Percentiles rank a stretch among this genome's conserved stretches.
Evolutionary conservation across 1,140 invertebrate species (phyloP).

Genomic region (Daktulosphaira vitifoliae): DNA sequence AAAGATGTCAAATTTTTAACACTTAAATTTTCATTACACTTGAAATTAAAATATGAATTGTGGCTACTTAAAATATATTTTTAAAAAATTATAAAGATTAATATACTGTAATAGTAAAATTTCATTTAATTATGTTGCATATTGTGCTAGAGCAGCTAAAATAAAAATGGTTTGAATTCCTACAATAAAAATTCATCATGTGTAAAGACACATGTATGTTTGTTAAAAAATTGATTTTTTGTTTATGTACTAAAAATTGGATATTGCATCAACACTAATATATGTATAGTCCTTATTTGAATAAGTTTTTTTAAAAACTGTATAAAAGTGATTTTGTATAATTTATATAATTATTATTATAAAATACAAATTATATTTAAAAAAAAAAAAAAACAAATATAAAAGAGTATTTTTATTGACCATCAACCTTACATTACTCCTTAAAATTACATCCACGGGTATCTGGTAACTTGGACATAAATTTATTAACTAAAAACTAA

Average conservation of each 20-base stretch:
- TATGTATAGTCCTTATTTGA: conserved; percentile 32
- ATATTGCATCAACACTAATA: conserved; percentile 25
- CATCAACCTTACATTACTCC: background rate
- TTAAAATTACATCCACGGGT: background rate
- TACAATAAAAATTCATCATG: too few relatives aligned
- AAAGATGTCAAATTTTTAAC: too few relatives aligned
- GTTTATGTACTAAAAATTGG: conserved; percentile 5
- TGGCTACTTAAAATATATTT: too few relatives aligned
- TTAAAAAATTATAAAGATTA: too few relatives aligned
- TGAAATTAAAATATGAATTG: too few relatives aligned
- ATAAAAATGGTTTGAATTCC: too few relatives aligned
- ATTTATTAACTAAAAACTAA: too few relatives aligned
- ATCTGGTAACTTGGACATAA: too few relatives aligned
- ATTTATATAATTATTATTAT: conserved; percentile 32
- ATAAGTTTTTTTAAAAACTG: conserved; percentile 24
- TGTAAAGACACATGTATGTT: conserved; percentile 21
- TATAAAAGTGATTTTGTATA: conserved; percentile 33
- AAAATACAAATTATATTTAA: conserved; percentile 33
- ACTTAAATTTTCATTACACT: too few relatives aligned
- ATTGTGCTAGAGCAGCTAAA: too few relatives aligned
- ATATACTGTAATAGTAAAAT: too few relatives aligned
- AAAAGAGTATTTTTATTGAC: background rate
- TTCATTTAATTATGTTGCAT: too few relatives aligned
- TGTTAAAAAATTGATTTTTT: conserved; percentile 7
- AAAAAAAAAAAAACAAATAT: conserved; percentile 14